Evolutionary conservation across 2,888 invertebrate species (phyloP).

Genomic region (Plemyria rubiginata): DNA sequence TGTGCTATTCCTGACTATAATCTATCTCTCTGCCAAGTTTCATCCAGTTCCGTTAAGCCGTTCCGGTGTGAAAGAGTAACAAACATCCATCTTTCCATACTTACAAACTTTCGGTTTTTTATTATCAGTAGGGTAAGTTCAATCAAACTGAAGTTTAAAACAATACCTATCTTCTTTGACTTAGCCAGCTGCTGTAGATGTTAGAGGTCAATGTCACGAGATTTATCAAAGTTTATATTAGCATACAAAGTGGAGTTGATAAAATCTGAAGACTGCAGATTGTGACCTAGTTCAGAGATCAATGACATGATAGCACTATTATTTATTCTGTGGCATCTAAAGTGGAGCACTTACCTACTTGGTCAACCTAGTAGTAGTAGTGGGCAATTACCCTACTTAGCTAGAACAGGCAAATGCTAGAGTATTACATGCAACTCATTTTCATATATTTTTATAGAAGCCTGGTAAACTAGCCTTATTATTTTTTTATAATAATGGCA

Average conservation of each 20-base stretch:
- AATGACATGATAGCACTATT: slow-evolving; percentile 19
- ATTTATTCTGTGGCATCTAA: slow-evolving; percentile 1
- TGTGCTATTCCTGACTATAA: too few species aligned
- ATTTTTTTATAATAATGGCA: too few species aligned
- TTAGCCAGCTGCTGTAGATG: neutral
- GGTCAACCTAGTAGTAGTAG: neutral
- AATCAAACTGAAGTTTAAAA: neutral
- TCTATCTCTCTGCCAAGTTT: too few species aligned
- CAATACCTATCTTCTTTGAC: neutral
- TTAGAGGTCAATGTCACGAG: neutral
- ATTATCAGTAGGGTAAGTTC: too few species aligned
- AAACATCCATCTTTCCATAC: too few species aligned
- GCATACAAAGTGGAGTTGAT: too few species aligned
- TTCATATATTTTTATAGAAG: neutral
- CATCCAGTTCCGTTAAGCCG: too few species aligned
- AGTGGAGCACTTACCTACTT: slow-evolving; percentile 15
- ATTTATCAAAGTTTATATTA: too few species aligned
- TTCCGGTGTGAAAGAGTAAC: too few species aligned
- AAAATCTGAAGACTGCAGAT: neutral
- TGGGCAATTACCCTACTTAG: slow-evolving; percentile 12
- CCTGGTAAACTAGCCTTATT: too few species aligned
- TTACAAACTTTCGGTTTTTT: too few species aligned
- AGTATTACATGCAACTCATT: neutral
- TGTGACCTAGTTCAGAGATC: slow-evolving; percentile 24
- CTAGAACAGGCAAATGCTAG: neutral